These are phyloP conservation scores for Tokudaia muenninki DNA, from an alignment of 2,797 vertebrate genomes.

Conservation along the genomic window DNA sequence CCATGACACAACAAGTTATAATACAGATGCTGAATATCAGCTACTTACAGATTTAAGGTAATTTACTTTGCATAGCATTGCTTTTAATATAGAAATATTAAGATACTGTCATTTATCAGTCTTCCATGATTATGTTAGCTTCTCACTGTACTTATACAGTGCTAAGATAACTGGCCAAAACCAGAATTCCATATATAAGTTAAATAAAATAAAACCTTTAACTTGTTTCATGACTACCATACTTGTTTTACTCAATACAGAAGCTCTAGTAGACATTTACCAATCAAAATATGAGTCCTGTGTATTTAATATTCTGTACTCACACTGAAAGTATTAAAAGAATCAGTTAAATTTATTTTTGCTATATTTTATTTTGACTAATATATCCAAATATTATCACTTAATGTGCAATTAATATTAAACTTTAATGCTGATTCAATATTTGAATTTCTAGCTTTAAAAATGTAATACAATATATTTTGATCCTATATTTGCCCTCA, in stretches of 20 bases:
- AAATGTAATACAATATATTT: neutral
- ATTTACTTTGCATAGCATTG: neutral
- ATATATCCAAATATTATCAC: neutral
- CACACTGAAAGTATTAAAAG: neutral
- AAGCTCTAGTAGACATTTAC: neutral
- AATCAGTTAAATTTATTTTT: neutral
- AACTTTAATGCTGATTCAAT: neutral
- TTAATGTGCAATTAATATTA: neutral
- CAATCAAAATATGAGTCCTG: neutral
- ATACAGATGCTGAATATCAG: conserved; percentile 2
- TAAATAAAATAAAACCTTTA: neutral
- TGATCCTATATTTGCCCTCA: neutral
- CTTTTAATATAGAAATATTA: neutral
- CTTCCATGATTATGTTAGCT: neutral
- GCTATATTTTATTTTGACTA: neutral
- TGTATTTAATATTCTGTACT: neutral
- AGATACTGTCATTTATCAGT: neutral
- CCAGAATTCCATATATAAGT: neutral
- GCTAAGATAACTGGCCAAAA: neutral
- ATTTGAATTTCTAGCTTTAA: neutral
- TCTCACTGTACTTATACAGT: neutral
- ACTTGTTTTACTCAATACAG: neutral
- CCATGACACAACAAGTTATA: neutral
- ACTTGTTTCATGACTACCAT: neutral
- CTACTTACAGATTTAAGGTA: neutral